These are phyloP conservation scores for Lymantria monacha DNA, from an alignment of 2,888 invertebrate genomes.

Conservation along the genomic window DNA sequence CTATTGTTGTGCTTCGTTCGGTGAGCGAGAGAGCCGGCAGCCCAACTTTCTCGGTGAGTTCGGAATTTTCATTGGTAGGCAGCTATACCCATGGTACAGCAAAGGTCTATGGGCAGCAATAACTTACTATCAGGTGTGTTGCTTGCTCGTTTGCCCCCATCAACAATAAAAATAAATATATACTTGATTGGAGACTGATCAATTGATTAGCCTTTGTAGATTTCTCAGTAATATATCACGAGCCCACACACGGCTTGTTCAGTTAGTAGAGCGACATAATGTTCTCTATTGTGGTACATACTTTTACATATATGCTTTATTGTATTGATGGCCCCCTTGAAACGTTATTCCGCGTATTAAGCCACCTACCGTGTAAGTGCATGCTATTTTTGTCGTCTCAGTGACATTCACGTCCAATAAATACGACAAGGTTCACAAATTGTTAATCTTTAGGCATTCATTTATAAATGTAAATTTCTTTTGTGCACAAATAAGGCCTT, in stretches of 20 bases:
- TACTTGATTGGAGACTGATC: not conserved
- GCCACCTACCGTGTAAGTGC: constrained; percentile 13
- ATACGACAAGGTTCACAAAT: constrained; percentile 38
- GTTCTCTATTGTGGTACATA: not conserved
- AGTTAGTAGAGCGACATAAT: not conserved
- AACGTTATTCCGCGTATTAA: constrained; percentile 10
- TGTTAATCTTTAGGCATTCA: constrained; percentile 33
- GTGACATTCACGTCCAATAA: constrained; percentile 34
- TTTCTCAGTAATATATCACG: not conserved
- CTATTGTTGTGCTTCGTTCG: too few species aligned
- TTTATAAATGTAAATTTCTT: constrained; percentile 30
- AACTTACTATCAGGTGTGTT: too few species aligned
- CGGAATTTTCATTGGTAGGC: too few species aligned
- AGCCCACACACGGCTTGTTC: not conserved
- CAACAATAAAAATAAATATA: too few species aligned
- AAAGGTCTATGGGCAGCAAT: too few species aligned
- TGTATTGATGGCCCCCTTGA: not conserved
- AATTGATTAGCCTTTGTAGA: too few species aligned
- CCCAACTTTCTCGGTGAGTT: too few species aligned
- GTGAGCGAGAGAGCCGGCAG: too few species aligned
- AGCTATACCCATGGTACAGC: too few species aligned
- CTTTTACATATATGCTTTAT: constrained; percentile 3
- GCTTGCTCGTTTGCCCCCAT: too few species aligned
- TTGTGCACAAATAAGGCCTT: constrained; percentile 23
- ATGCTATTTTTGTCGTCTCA: constrained; percentile 25